Percentiles rank a stretch among this genome's conserved stretches.
phyloP scores from a whole-genome alignment of 2,888 invertebrate genomes.

The Campoletis raptor region DNA sequence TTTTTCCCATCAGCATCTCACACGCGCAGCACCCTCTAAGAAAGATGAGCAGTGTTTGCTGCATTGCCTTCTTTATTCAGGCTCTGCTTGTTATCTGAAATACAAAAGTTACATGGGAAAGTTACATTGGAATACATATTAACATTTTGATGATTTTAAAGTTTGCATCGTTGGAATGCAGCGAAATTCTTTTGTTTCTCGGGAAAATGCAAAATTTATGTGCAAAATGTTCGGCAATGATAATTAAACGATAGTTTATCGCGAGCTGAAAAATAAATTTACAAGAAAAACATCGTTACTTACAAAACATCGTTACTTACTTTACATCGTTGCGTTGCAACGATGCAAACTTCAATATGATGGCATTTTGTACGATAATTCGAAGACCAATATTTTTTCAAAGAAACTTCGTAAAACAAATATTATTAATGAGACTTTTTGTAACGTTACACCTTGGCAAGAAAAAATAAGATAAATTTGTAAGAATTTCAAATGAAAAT shows the following conservation, averaged over 20 bases:
- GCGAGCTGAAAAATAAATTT: too few relatives aligned
- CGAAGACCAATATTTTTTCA: neutral
- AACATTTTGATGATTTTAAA: too few relatives aligned
- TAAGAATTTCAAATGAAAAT: neutral
- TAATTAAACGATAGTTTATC: too few relatives aligned
- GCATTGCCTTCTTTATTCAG: neutral
- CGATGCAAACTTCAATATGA: too few relatives aligned
- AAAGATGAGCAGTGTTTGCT: neutral
- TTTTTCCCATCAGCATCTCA: neutral
- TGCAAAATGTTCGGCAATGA: too few relatives aligned
- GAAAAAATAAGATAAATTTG: neutral
- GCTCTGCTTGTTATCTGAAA: neutral
- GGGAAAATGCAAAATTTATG: too few relatives aligned
- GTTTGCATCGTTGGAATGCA: too few relatives aligned
- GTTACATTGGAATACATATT: neutral
- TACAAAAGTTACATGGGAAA: neutral
- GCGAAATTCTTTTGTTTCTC: too few relatives aligned
- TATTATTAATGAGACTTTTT: neutral
- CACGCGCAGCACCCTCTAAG: neutral
- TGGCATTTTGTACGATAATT: neutral
- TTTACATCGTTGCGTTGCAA: too few relatives aligned
- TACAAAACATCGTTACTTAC: too few relatives aligned
- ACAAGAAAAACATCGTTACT: too few relatives aligned
- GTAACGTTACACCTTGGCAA: neutral
- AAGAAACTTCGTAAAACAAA: neutral